phyloP scores from a whole-genome alignment of 2,113 vertebrate genomes.

The Neolamprologus fasciatus region DNA sequence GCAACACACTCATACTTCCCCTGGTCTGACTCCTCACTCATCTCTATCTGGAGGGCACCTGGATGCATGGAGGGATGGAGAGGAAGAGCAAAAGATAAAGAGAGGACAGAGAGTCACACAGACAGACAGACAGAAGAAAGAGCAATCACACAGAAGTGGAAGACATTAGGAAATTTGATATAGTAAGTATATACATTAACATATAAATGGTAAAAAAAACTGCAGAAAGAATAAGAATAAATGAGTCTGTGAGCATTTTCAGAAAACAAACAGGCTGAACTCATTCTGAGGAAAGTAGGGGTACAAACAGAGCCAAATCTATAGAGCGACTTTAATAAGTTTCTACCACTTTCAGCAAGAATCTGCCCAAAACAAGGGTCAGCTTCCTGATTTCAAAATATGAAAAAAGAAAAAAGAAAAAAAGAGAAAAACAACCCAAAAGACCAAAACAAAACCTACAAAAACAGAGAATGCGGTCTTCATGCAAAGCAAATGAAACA shows the following conservation, averaged over 20 bases:
- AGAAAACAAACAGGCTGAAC: constrained; percentile 32
- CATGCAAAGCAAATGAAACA: constrained; percentile 55
- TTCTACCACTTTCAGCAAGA: constrained; percentile 62
- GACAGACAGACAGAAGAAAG: constrained; percentile 18
- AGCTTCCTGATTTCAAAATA: constrained; percentile 78
- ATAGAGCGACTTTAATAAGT: constrained; percentile 22
- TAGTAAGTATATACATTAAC: not conserved
- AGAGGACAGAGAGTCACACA: constrained; percentile 19
- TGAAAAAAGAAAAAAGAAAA: constrained; percentile 48
- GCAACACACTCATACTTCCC: constrained; percentile 99
- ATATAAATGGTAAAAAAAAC: constrained; percentile 78
- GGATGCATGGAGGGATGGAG: constrained; percentile 31
- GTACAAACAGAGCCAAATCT: constrained; percentile 42
- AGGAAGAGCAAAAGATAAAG: not conserved
- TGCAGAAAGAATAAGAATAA: constrained; percentile 75
- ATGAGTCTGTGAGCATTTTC: constrained; percentile 59
- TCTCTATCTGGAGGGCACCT: constrained; percentile 98
- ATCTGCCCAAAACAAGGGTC: constrained; percentile 67
- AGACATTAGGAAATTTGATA: constrained; percentile 28
- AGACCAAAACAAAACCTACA: constrained; percentile 41
- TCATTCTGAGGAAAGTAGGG: not conserved
- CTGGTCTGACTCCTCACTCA: constrained; percentile 98
- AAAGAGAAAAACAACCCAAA: constrained; percentile 56
- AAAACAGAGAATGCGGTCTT: constrained; percentile 32
- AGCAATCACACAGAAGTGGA: constrained; percentile 41